Conservation (phyloP, 2,113 vertebrate species). For the Stictonetta naevosa region DNA sequence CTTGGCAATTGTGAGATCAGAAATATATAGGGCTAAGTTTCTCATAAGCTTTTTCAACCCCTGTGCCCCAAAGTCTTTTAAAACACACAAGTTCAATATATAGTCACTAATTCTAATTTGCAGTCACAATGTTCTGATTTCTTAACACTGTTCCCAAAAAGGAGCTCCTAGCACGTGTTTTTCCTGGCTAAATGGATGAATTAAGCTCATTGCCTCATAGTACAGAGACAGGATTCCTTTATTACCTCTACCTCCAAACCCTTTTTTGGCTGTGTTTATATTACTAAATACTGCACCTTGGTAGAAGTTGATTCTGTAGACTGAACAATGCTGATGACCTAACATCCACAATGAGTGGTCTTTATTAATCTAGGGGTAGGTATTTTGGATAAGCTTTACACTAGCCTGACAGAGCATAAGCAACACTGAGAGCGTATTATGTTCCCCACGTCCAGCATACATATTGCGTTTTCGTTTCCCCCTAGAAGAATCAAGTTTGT, state of each 20-base stretch:
- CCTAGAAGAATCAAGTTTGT: neutral
- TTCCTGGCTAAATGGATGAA: neutral
- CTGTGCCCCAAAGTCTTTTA: neutral
- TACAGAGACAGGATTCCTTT: neutral
- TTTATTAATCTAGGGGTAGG: neutral
- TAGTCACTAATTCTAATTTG: neutral
- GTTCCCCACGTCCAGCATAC: no score
- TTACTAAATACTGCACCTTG: neutral
- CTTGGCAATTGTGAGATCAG: neutral
- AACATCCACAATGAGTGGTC: neutral
- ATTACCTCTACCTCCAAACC: neutral
- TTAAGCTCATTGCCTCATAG: neutral
- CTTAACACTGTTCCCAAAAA: neutral
- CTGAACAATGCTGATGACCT: neutral
- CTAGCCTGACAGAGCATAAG: neutral
- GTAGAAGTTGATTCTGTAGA: neutral
- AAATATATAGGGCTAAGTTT: fast-evolving
- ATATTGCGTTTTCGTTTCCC: neutral
- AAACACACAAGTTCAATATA: neutral
- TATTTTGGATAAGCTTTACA: neutral
- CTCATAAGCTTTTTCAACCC: neutral
- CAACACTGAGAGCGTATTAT: neutral
- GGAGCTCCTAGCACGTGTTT: neutral
- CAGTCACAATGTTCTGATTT: neutral
- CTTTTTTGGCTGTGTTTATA: neutral